A percentile compares a stretch with the other conserved stretches of the same genome.
These are phyloP conservation scores for Drosophila jambulina DNA, from an alignment of 1,140 invertebrate species.

Conservation along the genomic window DNA sequence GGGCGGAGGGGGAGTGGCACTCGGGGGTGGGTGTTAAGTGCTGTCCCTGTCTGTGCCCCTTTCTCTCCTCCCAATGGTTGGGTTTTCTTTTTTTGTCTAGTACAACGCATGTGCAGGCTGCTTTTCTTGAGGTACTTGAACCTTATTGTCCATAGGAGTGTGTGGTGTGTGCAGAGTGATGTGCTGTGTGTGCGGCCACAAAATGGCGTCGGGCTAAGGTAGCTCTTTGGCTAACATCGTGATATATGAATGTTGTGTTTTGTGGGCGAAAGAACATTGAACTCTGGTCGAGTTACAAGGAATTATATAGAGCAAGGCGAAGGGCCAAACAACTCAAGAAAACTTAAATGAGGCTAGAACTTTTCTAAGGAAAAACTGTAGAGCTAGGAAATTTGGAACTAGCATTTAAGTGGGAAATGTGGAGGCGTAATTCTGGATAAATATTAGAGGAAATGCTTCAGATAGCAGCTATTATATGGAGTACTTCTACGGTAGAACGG, in stretches of 20 bases:
- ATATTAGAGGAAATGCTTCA: neutral
- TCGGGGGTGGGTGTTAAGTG: constrained; percentile 56
- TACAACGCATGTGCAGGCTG: constrained; percentile 62
- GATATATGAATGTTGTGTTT: constrained; percentile 60
- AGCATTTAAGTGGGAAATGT: neutral
- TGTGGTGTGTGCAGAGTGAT: constrained; percentile 6
- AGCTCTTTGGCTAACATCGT: constrained; percentile 46
- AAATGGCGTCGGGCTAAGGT: constrained; percentile 64
- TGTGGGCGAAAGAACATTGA: constrained; percentile 63
- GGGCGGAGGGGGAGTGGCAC: constrained; percentile 15
- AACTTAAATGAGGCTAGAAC: neutral
- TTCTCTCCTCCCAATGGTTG: neutral
- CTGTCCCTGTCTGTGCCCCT: constrained; percentile 8
- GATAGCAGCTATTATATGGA: neutral
- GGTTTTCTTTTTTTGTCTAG: constrained; percentile 27
- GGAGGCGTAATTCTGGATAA: neutral
- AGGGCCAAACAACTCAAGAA: constrained; percentile 8
- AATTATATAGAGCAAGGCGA: constrained; percentile 28
- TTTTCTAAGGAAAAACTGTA: neutral
- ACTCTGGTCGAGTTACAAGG: constrained; percentile 41
- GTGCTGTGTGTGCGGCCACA: constrained; percentile 35
- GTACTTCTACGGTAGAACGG: neutral
- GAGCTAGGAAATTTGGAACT: neutral
- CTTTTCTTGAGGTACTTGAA: constrained; percentile 75
- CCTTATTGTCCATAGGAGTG: constrained; percentile 54